phyloP scores from a whole-genome alignment of 35 echinoderm and acorn worm genomes.

The Anneissia japonica region DNA sequence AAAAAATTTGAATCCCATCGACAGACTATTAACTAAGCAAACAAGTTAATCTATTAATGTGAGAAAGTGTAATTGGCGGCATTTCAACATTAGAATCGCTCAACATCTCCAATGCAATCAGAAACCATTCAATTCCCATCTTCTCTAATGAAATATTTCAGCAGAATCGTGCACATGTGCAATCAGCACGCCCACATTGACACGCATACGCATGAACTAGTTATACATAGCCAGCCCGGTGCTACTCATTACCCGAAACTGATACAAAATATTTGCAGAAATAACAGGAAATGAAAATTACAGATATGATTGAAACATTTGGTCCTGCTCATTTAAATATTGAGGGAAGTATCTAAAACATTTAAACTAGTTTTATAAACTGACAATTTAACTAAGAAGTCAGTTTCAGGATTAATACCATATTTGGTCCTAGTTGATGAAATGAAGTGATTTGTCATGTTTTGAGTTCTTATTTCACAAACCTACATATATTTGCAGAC shows the following conservation, averaged over 20 bases:
- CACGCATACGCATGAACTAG: not conserved
- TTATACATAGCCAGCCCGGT: not conserved
- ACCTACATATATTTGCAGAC: too few species aligned
- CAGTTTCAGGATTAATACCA: too few species aligned
- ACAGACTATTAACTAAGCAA: not conserved
- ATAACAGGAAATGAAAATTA: not conserved
- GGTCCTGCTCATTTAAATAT: too few species aligned
- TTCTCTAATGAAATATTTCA: not conserved
- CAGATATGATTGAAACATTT: too few species aligned
- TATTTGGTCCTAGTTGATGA: too few species aligned
- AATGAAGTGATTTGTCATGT: too few species aligned
- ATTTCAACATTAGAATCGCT: not conserved
- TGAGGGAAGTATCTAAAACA: too few species aligned
- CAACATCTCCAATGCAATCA: not conserved
- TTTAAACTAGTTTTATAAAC: too few species aligned
- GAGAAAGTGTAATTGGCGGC: not conserved
- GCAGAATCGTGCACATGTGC: not conserved
- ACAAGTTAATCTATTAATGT: not conserved
- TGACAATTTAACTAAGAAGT: too few species aligned
- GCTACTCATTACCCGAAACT: not conserved
- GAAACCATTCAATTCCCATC: not conserved
- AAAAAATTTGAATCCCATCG: not conserved
- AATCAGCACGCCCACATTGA: not conserved
- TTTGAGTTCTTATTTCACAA: too few species aligned
- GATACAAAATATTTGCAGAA: not conserved